Percentiles rank a stretch among this genome's conserved stretches.
Conservation (phyloP, 2,888 invertebrate species). For the Eupithecia vulgata region DNA sequence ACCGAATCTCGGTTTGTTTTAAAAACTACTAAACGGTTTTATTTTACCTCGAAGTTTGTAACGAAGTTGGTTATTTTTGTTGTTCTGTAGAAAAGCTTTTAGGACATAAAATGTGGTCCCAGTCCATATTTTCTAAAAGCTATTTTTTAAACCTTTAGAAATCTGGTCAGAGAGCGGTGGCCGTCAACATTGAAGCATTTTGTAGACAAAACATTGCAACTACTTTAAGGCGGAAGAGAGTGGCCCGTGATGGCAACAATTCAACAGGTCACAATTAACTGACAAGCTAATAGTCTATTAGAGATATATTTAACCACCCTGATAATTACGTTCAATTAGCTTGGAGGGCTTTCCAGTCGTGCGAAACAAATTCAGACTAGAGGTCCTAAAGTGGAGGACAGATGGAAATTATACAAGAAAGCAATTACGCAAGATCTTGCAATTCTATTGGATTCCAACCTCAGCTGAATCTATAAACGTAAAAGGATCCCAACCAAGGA, state of each 20-base stretch:
- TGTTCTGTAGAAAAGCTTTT: neutral
- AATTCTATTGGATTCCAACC: neutral
- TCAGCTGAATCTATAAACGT: neutral
- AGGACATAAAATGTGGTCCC: neutral
- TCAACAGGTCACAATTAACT: neutral
- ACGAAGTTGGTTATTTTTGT: constrained; percentile 24
- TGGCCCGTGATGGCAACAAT: neutral
- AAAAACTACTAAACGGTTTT: constrained; percentile 34
- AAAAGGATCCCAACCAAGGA: neutral
- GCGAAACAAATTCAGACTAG: neutral
- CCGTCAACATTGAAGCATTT: neutral
- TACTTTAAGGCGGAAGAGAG: neutral
- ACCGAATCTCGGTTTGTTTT: constrained; percentile 35
- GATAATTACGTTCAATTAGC: neutral
- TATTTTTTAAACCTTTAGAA: no score
- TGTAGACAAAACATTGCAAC: neutral
- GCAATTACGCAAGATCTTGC: neutral
- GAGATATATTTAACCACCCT: neutral
- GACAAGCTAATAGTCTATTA: neutral
- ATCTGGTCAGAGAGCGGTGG: neutral
- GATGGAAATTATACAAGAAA: neutral
- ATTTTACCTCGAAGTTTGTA: constrained; percentile 22
- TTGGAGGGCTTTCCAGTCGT: neutral
- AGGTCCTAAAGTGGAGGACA: neutral
- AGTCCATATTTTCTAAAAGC: no score